These are phyloP conservation scores for Ictalurus punctatus DNA, from an alignment of 2,113 vertebrate species.

Conservation along the genomic window DNA sequence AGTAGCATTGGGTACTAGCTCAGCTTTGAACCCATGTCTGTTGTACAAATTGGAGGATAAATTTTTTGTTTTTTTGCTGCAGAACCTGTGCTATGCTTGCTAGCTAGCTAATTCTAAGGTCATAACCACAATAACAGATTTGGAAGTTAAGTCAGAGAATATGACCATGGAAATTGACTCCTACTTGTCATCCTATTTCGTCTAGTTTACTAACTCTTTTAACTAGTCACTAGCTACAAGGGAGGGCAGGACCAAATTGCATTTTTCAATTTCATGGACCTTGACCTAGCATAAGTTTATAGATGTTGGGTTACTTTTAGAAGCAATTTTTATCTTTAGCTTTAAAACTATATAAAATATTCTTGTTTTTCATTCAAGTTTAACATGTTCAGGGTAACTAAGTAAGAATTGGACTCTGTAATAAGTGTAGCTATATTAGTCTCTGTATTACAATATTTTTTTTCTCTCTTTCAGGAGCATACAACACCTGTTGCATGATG, in stretches of 20 bases:
- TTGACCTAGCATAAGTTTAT: background rate
- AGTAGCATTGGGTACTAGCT: no score
- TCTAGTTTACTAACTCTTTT: no score
- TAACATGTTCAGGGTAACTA: background rate
- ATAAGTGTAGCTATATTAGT: background rate
- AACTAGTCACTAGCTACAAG: no score
- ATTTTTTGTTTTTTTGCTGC: background rate
- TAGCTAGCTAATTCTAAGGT: no score
- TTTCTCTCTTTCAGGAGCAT: constrained; percentile 27
- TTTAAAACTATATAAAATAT: background rate
- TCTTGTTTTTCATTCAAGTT: background rate
- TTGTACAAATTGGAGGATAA: background rate
- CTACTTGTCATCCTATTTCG: no score
- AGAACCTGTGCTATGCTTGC: no score
- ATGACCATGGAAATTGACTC: no score
- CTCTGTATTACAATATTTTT: background rate
- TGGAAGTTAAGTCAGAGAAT: no score
- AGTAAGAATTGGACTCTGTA: background rate
- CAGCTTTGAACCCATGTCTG: background rate
- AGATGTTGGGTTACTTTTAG: background rate
- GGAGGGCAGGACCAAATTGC: no score
- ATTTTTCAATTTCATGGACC: no score
- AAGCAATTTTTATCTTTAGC: background rate
- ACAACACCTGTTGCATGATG: background rate
- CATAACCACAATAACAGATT: no score